These are phyloP conservation scores for Epirrhoe tristata DNA, from an alignment of 2,888 invertebrate species.

Conservation along the genomic window DNA sequence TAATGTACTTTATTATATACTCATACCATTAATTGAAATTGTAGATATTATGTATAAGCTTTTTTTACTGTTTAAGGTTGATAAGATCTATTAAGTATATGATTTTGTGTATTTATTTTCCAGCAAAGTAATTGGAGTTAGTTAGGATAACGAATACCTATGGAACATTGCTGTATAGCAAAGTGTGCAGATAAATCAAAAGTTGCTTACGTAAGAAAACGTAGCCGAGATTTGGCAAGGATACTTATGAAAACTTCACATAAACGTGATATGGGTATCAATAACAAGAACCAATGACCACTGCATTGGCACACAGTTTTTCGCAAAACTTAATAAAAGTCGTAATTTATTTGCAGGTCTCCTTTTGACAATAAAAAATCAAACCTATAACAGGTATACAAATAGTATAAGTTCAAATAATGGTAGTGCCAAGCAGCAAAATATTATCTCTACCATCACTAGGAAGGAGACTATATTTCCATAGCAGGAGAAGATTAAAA, in stretches of 20 bases:
- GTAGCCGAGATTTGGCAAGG: constrained; percentile 32
- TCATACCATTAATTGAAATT: no score
- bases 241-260: constrained; percentile 30
- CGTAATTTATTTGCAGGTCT: not conserved
- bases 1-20: not conserved
- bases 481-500: no score
- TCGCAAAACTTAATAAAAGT: constrained; percentile 3
- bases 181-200: constrained; percentile 28
- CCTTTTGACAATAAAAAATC: no score
- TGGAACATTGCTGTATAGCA: constrained; percentile 16
- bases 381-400: not conserved
- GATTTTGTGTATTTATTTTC: constrained; percentile 1
- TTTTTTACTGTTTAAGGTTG: no score
- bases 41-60: no score
- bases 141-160: not conserved
- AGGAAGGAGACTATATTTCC: no score
- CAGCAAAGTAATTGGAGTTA: constrained; percentile 2
- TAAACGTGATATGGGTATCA: constrained; percentile 28
- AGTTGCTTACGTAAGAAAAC: constrained; percentile 28
- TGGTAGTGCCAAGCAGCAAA: not conserved
- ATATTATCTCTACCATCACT: not conserved
- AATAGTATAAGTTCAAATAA: not conserved
- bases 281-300: constrained; percentile 20
- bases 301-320: constrained; percentile 2
- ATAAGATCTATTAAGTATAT: not conserved